Evolutionary conservation across 2,113 vertebrate genomes (phyloP).

Genomic region (Leptocoma aspasia): DNA sequence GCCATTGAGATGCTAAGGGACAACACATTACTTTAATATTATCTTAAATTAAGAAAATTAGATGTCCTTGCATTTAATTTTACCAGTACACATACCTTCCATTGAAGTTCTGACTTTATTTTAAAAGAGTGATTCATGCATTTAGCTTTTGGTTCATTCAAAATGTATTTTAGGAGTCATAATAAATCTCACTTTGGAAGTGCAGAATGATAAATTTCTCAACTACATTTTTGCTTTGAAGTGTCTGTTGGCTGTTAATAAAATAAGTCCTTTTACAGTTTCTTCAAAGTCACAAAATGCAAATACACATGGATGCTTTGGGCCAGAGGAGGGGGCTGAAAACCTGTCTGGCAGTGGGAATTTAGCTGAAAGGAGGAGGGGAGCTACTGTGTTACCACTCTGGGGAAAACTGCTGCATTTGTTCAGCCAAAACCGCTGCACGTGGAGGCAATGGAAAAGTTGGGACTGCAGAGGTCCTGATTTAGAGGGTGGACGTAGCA

Average conservation of each 20-base stretch:
- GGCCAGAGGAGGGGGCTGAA: neutral
- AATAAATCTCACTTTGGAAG: conserved; percentile 18
- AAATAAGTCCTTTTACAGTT: neutral
- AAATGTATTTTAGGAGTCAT: neutral
- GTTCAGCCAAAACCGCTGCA: accelerated
- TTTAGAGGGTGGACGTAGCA: neutral
- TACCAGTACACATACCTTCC: neutral
- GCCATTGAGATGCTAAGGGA: conserved; percentile 1
- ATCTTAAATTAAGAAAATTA: conserved; percentile 32
- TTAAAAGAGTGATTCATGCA: conserved; percentile 37
- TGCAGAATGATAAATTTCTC: conserved; percentile 58
- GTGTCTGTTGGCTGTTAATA: conserved; percentile 7
- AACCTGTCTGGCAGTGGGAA: neutral
- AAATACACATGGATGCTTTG: neutral
- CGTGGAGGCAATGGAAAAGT: neutral
- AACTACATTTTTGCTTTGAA: conserved; percentile 58
- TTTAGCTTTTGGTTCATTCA: conserved; percentile 44
- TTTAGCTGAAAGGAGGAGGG: neutral
- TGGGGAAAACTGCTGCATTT: neutral
- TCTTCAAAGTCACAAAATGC: conserved; percentile 27
- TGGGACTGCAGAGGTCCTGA: neutral
- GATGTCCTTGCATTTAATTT: conserved; percentile 24
- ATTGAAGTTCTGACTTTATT: conserved; percentile 30
- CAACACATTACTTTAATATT: neutral
- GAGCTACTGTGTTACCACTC: neutral